Evolutionary conservation across 2,797 vertebrate genomes (phyloP), one percentile per base, ranked within the genome.

Genomic region (Psittacula echo): DNA sequence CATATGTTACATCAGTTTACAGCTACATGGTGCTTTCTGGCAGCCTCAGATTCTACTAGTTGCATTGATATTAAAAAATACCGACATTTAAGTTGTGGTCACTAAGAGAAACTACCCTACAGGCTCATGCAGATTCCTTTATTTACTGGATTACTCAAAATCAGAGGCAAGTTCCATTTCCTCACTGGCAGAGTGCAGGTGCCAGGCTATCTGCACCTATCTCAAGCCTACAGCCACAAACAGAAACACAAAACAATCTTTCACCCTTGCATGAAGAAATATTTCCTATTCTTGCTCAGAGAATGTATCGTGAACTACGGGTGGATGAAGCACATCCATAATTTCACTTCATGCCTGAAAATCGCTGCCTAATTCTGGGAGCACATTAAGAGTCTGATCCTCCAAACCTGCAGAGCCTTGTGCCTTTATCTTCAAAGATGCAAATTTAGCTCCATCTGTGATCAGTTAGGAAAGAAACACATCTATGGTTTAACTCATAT

Each of bases 301-400:
- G 27, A 64, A 39, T 0, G 7, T 8, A 14, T 22, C 5, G 32
- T 9, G 42, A 87, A 14, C 34, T 26, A 21, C 1, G 9, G 19
- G 9, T 1, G 1, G n/a, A 30, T 7, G 14, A 60, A 29, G 29
- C 5, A 5, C 34, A 3, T 17, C 8, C 9, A 1, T 17, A 16
- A 68, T 44, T 70, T 21, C 41, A 26, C 21, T 13, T 41, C 0
- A 3, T 1, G 2, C 0, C 0, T 7, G 9, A 60, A 67, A 74
- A 41, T n/a, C 19, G 3, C 32, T 26, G 10, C 60, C 39, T 32
- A 30, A 30, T 47, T 82, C 60, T 18, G 41, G 50, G 67, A 60
- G 16, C 4, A 1, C 0, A 1, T 15, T 37, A 16, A 48, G 47
- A 48, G 23, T 6, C 41, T n/a, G 64, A 37, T 20, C 58, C 76